Evolutionary conservation across 2,888 invertebrate species (phyloP), one percentile per base, ranked within the genome.

Genomic region (Ethmia dodecea): DNA sequence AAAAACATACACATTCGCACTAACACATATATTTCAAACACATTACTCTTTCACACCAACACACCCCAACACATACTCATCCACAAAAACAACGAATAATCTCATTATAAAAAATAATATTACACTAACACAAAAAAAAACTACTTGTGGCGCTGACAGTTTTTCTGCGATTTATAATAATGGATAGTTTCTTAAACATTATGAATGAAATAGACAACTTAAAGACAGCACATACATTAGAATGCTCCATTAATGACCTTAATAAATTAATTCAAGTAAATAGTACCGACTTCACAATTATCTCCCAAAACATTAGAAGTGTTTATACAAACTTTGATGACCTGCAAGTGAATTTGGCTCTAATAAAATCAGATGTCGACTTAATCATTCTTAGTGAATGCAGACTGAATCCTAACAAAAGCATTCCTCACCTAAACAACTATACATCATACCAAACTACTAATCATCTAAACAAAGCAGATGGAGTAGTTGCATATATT

Each of bases 121-220:
- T n/a, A 32, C 22, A 31, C 20, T 1, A 12, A 13, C 18, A 8
- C 11, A 10, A 13, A 2, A 9, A 11, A 10, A 8, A 30, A 6
- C 13, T 2, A 15, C 8, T 18, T 18, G 4, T 8, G 18, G 8
- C 18, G 5, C 15, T 13, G n/a, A 13, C 5, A 16, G 10, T 11
- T 16, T n/a, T 13, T 14, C 28, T 14, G 14, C 3, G n/a, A n/a
- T n/a, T n/a, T n/a, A n/a, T 2, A 18, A 27, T 14, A 14, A 39
- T 39, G 32, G 25, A 35, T 36, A 40, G 20, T n/a, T 8, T 13
- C n/a, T 8, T 11, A 14, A 12, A n/a, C 2, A 30, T 14, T 9
- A 18, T 40, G n/a, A n/a, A 33, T 10, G 37, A 41, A 18, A 35
- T 41, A 29, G 42, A 42, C 29, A 24, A 33, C 2, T 28, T 31